Percentiles rank a stretch among this genome's conserved stretches.
phyloP scores from a whole-genome alignment of 2,888 invertebrate genomes.

The Psylliodes chrysocephalus region DNA sequence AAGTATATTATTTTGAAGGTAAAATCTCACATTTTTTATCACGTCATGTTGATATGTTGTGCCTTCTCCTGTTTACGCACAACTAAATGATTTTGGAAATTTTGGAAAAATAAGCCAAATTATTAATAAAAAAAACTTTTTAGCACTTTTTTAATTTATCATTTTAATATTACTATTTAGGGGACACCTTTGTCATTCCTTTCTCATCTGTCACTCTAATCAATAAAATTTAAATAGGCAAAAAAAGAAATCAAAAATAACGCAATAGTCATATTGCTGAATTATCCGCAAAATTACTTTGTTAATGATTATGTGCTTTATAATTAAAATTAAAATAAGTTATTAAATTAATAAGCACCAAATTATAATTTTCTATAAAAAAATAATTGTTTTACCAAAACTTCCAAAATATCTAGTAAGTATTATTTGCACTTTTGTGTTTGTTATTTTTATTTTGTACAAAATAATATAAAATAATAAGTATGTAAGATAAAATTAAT shows the following conservation, averaged over 20 bases:
- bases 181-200: no score
- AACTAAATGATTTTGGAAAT: constrained; percentile 49
- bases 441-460: constrained; percentile 56
- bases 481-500: constrained; percentile 55
- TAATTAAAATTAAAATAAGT: no score
- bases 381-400: constrained; percentile 22
- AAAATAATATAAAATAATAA: constrained; percentile 48
- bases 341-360: no score
- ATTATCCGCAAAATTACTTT: no score
- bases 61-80: constrained; percentile 61
- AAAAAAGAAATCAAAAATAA: no score
- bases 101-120: constrained; percentile 29
- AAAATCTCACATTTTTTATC: constrained; percentile 48
- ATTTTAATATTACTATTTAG: no score
- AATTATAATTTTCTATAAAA: no score
- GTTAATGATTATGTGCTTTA: no score
- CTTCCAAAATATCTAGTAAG: constrained; percentile 37
- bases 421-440: constrained; percentile 51
- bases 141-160: constrained; percentile 2
- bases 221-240: no score
- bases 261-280: no score
- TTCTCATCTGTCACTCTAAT: no score
- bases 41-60: constrained; percentile 57
- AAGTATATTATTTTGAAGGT: constrained; percentile 13
- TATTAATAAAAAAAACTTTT: background rate